Percentiles rank a stretch among this genome's conserved stretches.
phyloP scores from a whole-genome alignment of 2,888 invertebrate genomes.

The Nowickia ferox region DNA sequence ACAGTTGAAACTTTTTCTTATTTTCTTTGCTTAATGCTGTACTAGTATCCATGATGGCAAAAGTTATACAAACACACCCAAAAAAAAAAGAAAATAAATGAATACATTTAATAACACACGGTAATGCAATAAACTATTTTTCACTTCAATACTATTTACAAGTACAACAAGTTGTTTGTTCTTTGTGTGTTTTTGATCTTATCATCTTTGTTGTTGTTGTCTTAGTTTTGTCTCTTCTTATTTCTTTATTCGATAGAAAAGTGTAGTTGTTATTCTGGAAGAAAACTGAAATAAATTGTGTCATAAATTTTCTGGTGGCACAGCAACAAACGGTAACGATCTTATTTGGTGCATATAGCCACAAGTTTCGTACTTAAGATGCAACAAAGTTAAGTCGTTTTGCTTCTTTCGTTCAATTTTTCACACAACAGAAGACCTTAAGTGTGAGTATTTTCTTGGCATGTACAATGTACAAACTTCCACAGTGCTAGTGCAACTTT shows the following conservation, averaged over 20 bases:
- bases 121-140: constrained; percentile 37
- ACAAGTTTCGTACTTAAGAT: constrained; percentile 40
- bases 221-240: neutral
- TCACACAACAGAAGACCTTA: constrained; percentile 1
- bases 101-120: constrained; percentile 34
- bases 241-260: constrained; percentile 2
- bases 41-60: neutral
- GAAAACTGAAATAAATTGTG: constrained; percentile 29
- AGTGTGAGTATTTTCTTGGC: constrained; percentile 9
- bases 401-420: neutral
- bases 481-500: constrained; percentile 18
- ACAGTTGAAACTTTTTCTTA: neutral
- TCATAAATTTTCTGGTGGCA: constrained; percentile 37
- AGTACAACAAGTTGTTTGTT: constrained; percentile 16
- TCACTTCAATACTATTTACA: constrained; percentile 41
- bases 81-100: neutral
- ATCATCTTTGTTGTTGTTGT: neutral
- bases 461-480: neutral
- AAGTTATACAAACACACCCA: neutral
- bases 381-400: constrained; percentile 28
- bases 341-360: constrained; percentile 22
- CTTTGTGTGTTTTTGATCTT: constrained; percentile 11
- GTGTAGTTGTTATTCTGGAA: neutral
- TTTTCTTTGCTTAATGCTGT: neutral
- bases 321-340: constrained; percentile 30